Evolutionary conservation across 2,888 invertebrate species (phyloP), one percentile per base, ranked within the genome.

Genomic region (Epinotia brunnichana): DNA sequence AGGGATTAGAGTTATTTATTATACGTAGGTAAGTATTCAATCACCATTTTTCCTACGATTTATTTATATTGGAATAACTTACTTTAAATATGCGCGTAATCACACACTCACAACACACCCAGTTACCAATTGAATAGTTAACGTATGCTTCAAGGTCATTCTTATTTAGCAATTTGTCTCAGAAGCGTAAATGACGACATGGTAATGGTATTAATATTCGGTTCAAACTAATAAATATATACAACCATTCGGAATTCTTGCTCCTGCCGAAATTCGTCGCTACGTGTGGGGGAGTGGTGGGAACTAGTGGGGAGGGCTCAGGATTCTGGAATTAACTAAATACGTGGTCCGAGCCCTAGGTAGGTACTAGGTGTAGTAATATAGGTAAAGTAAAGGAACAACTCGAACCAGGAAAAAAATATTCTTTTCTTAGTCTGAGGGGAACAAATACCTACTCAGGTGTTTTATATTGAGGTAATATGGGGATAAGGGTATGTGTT

Each of bases 61-160:
- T 44, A 29, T 3, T n/a, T n/a, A n/a, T n/a, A n/a, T 48, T n/a
- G n/a, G 15, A n/a, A 48, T n/a, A 48, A 3, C n/a, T 48, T 48
- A n/a, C 48, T 5, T 0, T 48, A 15, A 48, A 44, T 29, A 44
- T 48, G n/a, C 48, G 48, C 7, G 48, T 48, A 5, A 5, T n/a
- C 15, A 29, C 21, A 57, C n/a, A 29, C n/a, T 29, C 57, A 57
- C n/a, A 57, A 29, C 57, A 57, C n/a, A 57, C n/a, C 48, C 48
- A n/a, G 57, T 57, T 57, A 57, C 24, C 57, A 57, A 57, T 57
- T n/a, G 35, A 29, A 29, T 29, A 24, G 56, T n/a, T 29, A n/a
- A 2, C 7, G 29, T 1, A 29, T n/a, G 21, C 2, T 57, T 29
- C 57, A 57, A 57, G 57, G 57, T 57, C n/a, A 57, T 29, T 57